Percentiles rank a stretch among this genome's conserved stretches.
phyloP scores from a whole-genome alignment of 2,113 vertebrate species.

The Otolemur garnettii region DNA sequence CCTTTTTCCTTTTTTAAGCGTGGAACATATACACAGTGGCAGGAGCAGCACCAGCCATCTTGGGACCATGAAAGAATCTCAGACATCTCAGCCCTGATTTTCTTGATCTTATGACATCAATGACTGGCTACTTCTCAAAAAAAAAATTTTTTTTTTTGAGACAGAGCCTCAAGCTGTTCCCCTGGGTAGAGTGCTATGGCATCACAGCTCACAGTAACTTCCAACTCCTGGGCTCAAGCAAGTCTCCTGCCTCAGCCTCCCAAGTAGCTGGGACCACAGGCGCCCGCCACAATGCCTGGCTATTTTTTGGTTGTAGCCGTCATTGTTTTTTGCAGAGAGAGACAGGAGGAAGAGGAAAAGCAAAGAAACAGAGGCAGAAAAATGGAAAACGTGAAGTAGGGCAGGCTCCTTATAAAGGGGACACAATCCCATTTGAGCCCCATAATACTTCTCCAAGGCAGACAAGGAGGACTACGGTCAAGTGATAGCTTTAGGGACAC shows the following conservation, averaged over 20 bases:
- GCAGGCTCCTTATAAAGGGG: background rate
- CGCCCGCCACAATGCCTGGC: too few species aligned
- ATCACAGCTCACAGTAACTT: too few species aligned
- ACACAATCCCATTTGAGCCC: background rate
- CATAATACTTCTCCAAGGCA: background rate
- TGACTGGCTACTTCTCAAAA: background rate
- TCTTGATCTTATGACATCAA: background rate
- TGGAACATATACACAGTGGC: background rate
- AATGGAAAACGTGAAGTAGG: background rate
- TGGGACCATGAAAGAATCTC: background rate
- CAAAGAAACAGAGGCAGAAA: background rate
- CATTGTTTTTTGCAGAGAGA: background rate
- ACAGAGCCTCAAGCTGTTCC: too few species aligned
- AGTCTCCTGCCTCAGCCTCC: too few species aligned
- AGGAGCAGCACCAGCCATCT: background rate
- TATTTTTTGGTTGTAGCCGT: too few species aligned
- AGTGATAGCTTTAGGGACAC: background rate
- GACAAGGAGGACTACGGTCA: background rate
- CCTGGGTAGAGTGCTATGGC: too few species aligned
- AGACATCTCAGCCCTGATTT: slow-evolving; percentile 25
- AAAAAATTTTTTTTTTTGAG: too few species aligned
- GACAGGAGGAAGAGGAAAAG: background rate
- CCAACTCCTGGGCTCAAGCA: too few species aligned
- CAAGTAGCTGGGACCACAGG: too few species aligned
- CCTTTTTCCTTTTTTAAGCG: background rate